Evolutionary conservation across 2,888 invertebrate genomes (phyloP).

Genomic region (Blastobasis adustella): DNA sequence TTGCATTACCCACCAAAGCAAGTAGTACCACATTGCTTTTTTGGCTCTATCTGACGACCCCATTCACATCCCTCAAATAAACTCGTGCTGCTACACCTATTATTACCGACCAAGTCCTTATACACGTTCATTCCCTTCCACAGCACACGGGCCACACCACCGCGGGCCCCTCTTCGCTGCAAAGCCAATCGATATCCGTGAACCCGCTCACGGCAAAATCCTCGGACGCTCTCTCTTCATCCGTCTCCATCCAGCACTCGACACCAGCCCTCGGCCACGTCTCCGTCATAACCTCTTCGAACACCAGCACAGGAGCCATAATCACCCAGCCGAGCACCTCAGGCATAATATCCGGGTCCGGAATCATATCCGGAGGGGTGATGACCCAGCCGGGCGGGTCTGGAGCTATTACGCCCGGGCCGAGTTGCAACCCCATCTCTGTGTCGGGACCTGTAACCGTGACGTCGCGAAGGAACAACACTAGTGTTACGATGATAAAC

Average conservation of each 20-base stretch:
- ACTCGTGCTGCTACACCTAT: too few species aligned
- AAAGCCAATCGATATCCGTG: conserved; percentile 54
- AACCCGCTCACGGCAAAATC: conserved; percentile 57
- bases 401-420: conserved; percentile 17
- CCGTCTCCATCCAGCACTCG: conserved; percentile 58
- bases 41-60: too few species aligned
- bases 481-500: conserved; percentile 85
- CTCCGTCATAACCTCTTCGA: neutral
- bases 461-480: conserved; percentile 69
- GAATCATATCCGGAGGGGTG: conserved; percentile 22
- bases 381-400: conserved; percentile 21
- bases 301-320: neutral
- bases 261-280: conserved; percentile 22
- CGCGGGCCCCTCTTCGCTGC: conserved; percentile 38
- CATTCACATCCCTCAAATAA: too few species aligned
- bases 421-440: conserved; percentile 14
- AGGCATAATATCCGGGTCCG: conserved; percentile 13
- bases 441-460: conserved; percentile 19
- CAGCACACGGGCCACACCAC: conserved; percentile 35
- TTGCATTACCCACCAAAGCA: too few species aligned
- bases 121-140: neutral
- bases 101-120: too few species aligned
- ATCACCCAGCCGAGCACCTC: too few species aligned
- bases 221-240: conserved; percentile 44
- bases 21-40: too few species aligned